These are phyloP conservation scores for Dendrocopos noguchii DNA, from an alignment of 2,113 vertebrate genomes.

Conservation along the genomic window DNA sequence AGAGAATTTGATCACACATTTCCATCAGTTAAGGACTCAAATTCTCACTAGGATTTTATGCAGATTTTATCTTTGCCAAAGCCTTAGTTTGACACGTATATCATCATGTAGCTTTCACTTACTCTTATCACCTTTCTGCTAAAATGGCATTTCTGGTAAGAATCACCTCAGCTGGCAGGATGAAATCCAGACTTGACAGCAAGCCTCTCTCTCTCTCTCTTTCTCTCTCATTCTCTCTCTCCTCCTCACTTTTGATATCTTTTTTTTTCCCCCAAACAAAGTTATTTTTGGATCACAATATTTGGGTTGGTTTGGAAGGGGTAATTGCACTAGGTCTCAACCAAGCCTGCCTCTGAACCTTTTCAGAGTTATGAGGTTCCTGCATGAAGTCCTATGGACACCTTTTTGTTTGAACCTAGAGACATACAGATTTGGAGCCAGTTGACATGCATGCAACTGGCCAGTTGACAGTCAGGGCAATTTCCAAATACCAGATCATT, in stretches of 20 bases:
- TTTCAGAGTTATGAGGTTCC: background rate
- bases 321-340: background rate
- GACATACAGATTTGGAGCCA: background rate
- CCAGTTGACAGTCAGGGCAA: background rate
- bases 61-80: slow-evolving; percentile 52
- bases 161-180: slow-evolving; percentile 50
- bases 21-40: background rate
- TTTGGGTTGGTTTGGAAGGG: background rate
- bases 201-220: background rate
- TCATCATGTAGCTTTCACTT: slow-evolving; percentile 46
- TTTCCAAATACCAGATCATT: background rate
- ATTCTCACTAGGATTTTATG: slow-evolving; percentile 40
- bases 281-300: background rate
- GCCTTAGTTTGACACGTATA: slow-evolving; percentile 51
- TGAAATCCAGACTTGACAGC: slow-evolving; percentile 52
- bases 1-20: slow-evolving; percentile 30
- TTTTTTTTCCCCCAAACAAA: background rate
- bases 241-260: background rate
- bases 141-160: slow-evolving; percentile 59
- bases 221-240: too few relatives aligned
- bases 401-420: background rate
- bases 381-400: background rate
- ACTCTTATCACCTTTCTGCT: slow-evolving; percentile 47
- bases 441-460: background rate
- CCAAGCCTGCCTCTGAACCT: background rate